Base-by-base conservation (phyloP, 2,113 vertebrate genomes). In the Melanotaenia duboulayi region DNA sequence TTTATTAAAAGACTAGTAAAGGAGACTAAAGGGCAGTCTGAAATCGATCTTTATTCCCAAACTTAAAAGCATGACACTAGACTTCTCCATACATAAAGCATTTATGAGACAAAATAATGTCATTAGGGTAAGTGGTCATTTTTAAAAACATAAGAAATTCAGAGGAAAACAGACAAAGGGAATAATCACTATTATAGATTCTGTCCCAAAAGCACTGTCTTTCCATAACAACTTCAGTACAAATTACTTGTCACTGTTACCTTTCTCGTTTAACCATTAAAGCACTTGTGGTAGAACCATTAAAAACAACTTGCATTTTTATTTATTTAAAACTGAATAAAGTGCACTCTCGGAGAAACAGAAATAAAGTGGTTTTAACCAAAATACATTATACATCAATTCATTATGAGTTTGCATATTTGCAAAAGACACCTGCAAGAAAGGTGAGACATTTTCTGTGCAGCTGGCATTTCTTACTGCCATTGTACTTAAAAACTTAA, bases 251-350 rank as follows among this genome's bases (percentile, higher is more conserved):
- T 39, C 39, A 28, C 12, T 50, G 32, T 52, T 23, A 12, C 40
- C 79, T 17, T 54, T 24, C 73, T 70, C 23, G 60, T 68, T 73
- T 71, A 44, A 77, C 80, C 67, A 71, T 87, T 91, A 91, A 92
- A 91, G 91, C 91, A 91, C 91, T 90, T 87, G 73, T 87, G 90
- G 89, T 86, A 66, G 74, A 69, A 87, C 80, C 54, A 76, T 81
- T 84, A 51, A 54, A 82, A 84, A 59, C n/a, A 23, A 71, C 28
- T 88, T 80, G 78, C 79, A 86, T 82, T 78, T 82, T 75, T 48
- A 66, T 57, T 65, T 19, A 62, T 60, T 76, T 67, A 66, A 60
- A 37, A 68, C 46, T 49, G 65, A 84, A 86, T 86, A 89, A 90
- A 85, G 86, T 87, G 86, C 84, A 88, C 87, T 81, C 73, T 73